Evolutionary conservation across 2,888 invertebrate species (phyloP).

Genomic region (Drosophila meridiana): DNA sequence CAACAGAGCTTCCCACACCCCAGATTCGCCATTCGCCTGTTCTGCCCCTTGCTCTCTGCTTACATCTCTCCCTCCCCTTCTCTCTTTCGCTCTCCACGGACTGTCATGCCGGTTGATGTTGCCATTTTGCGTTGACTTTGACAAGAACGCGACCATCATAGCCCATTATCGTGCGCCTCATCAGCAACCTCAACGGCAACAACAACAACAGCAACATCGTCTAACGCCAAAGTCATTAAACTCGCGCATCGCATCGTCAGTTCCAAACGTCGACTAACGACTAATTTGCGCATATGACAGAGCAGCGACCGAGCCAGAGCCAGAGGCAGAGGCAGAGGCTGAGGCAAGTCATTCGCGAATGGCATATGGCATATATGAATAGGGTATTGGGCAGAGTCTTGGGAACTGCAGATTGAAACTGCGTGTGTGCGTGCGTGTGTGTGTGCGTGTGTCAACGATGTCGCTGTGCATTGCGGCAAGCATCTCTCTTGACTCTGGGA

Average conservation of each 20-base stretch:
- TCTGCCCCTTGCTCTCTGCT: neutral
- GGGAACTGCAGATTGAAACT: conserved; percentile 34
- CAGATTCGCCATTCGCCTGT: conserved; percentile 10
- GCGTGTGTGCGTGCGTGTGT: conserved; percentile 13
- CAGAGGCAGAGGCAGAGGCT: conserved; percentile 17
- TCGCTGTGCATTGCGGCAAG: conserved; percentile 37
- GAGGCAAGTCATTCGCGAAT: conserved; percentile 64
- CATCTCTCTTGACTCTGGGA: conserved; percentile 68
- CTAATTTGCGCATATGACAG: conserved; percentile 79
- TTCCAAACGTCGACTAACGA: conserved; percentile 71
- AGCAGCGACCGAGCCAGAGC: conserved; percentile 25
- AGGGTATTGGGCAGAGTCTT: conserved; percentile 13
- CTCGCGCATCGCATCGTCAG: conserved; percentile 63
- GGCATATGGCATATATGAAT: conserved; percentile 27
- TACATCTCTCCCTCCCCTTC: neutral
- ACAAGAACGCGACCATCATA: conserved; percentile 77
- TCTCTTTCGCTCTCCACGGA: neutral
- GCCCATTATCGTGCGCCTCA: conserved; percentile 70
- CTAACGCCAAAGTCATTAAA: conserved; percentile 79
- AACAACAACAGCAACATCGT: conserved; percentile 33
- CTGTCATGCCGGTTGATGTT: conserved; percentile 34
- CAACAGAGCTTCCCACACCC: conserved; percentile 14
- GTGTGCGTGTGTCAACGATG: conserved; percentile 46
- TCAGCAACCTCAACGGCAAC: conserved; percentile 56
- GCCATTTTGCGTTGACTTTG: conserved; percentile 70